Evolutionary conservation across 2,888 invertebrate genomes (phyloP), one percentile per base, ranked within the genome.

Genomic region (Coleophora deauratella): DNA sequence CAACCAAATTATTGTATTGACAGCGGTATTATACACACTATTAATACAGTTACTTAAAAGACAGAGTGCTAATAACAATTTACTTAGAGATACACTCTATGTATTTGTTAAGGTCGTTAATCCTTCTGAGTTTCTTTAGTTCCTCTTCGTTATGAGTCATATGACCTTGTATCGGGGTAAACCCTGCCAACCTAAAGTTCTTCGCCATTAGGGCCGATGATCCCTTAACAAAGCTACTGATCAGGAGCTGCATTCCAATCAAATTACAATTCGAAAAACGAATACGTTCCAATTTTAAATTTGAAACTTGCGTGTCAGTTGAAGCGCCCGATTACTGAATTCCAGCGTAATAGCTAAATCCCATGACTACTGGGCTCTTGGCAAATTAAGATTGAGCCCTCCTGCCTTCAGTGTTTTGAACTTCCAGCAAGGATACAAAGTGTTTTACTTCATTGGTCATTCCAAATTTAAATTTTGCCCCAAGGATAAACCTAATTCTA

Each of bases 301-400:
- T 53, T 62, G 55, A 66, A 66, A 66, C 66, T 65, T 44, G 62
- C 59, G 62, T 62, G 63, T 58, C 51, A 46, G 47, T 50, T 57
- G 61, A 59, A 55, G 71, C 72, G 72, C 68, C 71, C 67, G 73
- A 72, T 79, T 77, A 72, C 56, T 54, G 57, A 64, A 80, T 80
- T 72, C 75, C 64, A 61, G 41, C 34, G 47, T 60, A 59, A 62
- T 55, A 46, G 41, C 34, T 30, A 38, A 47, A 47, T 44, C 42
- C 38, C 40, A 21, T 21, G 21, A 21, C 21, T 21, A 21, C 21
- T 21, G 21, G 21, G 21, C 38, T 33, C 8, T 10, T n/a, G 12
- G 12, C 35, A 10, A 34, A 14, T 34, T 35, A 11, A 31, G 1
- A 33, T 32, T 13, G 43, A 46, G 9, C 44, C 31, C 12, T 37